A percentile compares a stretch with the other conserved stretches of the same genome.
Conservation (phyloP, 30 jellyfish, hydroid and myxozoan species). For the Pelagia noctiluca region DNA sequence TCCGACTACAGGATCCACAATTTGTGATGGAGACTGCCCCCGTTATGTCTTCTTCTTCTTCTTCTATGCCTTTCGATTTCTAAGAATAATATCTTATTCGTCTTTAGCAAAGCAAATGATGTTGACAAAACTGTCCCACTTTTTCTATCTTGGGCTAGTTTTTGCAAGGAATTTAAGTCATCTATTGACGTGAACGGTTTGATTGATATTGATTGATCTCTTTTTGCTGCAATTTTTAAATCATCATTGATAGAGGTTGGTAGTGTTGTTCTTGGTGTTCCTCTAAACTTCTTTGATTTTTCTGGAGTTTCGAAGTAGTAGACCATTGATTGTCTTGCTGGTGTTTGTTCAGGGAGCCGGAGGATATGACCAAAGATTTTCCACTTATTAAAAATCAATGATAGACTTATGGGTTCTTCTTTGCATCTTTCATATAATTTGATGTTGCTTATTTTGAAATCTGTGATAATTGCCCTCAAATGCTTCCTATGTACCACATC, state of each 20-base stretch:
- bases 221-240: background rate
- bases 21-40: too few relatives aligned
- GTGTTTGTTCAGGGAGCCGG: background rate
- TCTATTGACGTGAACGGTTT: background rate
- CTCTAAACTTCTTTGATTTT: background rate
- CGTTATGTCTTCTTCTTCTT: background rate
- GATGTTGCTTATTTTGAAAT: too few relatives aligned
- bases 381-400: too few relatives aligned
- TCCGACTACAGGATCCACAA: too few relatives aligned
- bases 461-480: too few relatives aligned
- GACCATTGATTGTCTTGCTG: background rate
- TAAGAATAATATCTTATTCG: background rate
- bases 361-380: conserved; percentile 7
- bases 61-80: background rate
- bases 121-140: background rate
- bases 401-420: too few relatives aligned
- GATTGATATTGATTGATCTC: background rate
- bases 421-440: too few relatives aligned
- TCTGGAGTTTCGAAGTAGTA: background rate
- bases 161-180: background rate
- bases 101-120: background rate
- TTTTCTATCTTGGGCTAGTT: background rate
- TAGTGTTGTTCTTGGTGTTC: conserved; percentile 19
- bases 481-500: too few relatives aligned
- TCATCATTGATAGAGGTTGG: background rate